Evolutionary conservation across 2,797 vertebrate genomes (phyloP), one percentile per base, ranked within the genome.

Genomic region (Artibeus lituratus): DNA sequence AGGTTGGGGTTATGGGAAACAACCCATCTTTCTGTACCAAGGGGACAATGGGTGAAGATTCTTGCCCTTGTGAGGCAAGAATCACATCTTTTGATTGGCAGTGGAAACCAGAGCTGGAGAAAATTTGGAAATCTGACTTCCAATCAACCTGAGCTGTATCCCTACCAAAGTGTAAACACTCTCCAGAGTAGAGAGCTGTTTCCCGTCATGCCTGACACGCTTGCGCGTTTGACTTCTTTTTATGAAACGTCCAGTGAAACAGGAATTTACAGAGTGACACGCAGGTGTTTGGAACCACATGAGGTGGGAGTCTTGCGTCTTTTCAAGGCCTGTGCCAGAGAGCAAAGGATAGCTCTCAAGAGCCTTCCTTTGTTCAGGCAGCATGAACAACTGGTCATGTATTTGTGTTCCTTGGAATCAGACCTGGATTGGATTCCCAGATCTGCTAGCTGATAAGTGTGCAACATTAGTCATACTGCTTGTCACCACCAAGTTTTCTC

Each of bases 121-220:
- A 53, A 94, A 96, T 94, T 44, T 90, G 59, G 90, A 95, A 91
- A 92, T 74, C 87, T 65, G 87, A 93, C 44, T 5, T 69, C 26
- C 26, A 24, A 2, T 0, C 51, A 1, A 1, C 59, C 93, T 72
- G 86, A 78, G 39, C 39, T 89, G 87, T 70, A 21, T 74, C 26
- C 0, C 0, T n/a, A 29, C n/a, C 53, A 88, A 91, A 95, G 83
- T 22, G 76, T n/a, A 90, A 84, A 74, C 80, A 49, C 9, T 39
- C 29, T 73, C n/a, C 32, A 76, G 9, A 5, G 29, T 51, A 22
- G 24, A 69, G 51, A 59, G n/a, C 6, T 1, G 42, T 21, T 92
- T 77, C 91, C 82, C n/a, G 29, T 83, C 91, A 72, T 65, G 57
- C 44, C 55, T 77, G 51, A n/a, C 35, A 72, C 8, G 7, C 57